Base-by-base conservation (phyloP, 1,140 invertebrate species). In the Batillaria attramentaria region DNA sequence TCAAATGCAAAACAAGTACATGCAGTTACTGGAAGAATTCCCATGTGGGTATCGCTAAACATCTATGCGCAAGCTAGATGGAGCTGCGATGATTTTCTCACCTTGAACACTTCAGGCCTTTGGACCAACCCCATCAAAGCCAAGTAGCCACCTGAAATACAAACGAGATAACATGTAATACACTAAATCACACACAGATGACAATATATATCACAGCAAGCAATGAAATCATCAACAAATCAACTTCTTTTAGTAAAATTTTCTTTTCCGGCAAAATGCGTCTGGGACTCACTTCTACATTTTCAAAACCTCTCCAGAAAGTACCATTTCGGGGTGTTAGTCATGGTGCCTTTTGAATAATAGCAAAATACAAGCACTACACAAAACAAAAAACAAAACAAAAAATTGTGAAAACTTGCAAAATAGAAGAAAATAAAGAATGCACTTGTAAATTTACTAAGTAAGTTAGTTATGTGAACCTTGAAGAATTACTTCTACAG, bases 101-200 rank as follows among this genome's bases (percentile, higher is more conserved):
- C 90, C 90, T 92, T 92, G 82, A 93, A 93, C 50, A 92, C 84
- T 81, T 93, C 91, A 18, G 92, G 90, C 81, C 91, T 83, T 79
- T 92, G 91, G 35, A 88, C 89, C 62, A 93, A 78, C 18, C 89
- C 92, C 90, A 93, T 92, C 18, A 93, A 82, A n/a, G 92, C 90
- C 33, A 93, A 81, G 82, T 93, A 93, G 20, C 92, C 92, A 83
- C 92, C 91, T 91, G 77, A 1, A 85, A 81, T 80, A 35, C 20
- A 76, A 73, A 70, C 35, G 43, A 79, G 72, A 65, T 74, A 42
- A 77, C 77, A 79, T 76, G 35, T 65, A 39, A 68, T n/a, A 81
- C 50, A 60, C 42, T 43, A 41, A 50, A 31, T 46, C 24, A 33
- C 31, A 65, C 10, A 42, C 65, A 68, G 5, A 76, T 41, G 57